phyloP scores from a whole-genome alignment of 2,113 vertebrate species.

The Siniperca knerii region DNA sequence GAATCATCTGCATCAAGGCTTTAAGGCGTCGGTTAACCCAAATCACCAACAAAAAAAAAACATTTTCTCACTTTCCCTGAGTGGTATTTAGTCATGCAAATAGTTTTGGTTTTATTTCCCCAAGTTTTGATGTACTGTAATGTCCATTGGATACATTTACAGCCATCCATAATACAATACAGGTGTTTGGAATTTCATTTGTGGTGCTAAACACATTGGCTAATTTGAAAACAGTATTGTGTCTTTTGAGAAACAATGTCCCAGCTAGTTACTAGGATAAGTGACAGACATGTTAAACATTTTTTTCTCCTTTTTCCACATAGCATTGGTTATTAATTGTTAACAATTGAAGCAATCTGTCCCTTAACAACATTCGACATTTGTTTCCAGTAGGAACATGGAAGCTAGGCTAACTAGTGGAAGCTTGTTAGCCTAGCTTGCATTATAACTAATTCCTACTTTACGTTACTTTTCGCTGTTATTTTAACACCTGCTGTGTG shows the following conservation, averaged over 20 bases:
- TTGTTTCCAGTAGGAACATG: not conserved
- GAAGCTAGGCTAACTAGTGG: not conserved
- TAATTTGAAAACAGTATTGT: not conserved
- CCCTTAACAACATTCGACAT: not conserved
- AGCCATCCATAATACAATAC: not conserved
- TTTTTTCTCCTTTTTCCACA: too few species aligned
- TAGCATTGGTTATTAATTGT: not conserved
- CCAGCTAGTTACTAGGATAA: not conserved
- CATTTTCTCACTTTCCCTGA: not conserved
- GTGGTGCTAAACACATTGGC: not conserved
- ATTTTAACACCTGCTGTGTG: not conserved
- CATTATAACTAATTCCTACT: not conserved
- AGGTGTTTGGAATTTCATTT: not conserved
- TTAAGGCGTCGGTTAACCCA: slow-evolving; percentile 5
- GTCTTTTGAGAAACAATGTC: not conserved
- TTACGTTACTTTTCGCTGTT: not conserved
- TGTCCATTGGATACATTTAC: slow-evolving; percentile 2
- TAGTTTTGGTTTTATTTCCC: slow-evolving; percentile 4
- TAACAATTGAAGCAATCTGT: not conserved
- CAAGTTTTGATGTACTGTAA: not conserved
- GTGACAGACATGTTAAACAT: too few species aligned
- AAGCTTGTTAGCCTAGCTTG: not conserved
- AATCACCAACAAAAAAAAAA: not conserved
- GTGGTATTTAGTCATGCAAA: slow-evolving; percentile 22
- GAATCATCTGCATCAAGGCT: slow-evolving; percentile 58